Percentiles rank a stretch among this genome's conserved stretches.
phyloP scores from a whole-genome alignment of 92 coral and sea anemone genomes.

The Siderastrea siderea region DNA sequence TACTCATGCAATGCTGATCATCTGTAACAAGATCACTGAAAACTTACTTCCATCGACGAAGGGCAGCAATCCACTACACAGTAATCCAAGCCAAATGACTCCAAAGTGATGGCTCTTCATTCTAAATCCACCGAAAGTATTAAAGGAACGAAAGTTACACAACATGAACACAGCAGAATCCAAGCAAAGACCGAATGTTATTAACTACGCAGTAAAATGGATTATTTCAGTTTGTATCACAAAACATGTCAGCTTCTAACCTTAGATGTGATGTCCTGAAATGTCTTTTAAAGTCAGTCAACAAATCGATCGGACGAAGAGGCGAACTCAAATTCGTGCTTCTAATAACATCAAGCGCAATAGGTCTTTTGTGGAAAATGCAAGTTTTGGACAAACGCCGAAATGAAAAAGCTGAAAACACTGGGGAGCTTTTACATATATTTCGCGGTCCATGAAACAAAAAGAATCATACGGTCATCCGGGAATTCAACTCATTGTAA shows the following conservation, averaged over 20 bases:
- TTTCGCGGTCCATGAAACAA: slow-evolving; percentile 18
- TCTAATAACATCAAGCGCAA: neutral
- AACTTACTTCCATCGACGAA: slow-evolving; percentile 12
- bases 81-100: slow-evolving; percentile 1
- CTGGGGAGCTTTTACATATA: neutral
- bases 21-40: neutral
- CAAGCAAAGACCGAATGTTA: too few relatives aligned
- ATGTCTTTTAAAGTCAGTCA: neutral
- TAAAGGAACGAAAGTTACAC: neutral
- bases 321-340: neutral
- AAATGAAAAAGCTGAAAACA: neutral
- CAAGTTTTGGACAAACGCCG: neutral
- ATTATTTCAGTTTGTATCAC: neutral
- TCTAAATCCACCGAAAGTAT: neutral
- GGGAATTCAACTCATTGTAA: neutral
- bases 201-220: too few relatives aligned
- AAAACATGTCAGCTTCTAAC: neutral
- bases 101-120: slow-evolving; percentile 7
- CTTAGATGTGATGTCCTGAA: neutral
- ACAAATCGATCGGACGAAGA: neutral
- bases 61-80: neutral
- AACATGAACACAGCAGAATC: too few relatives aligned
- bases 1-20: neutral
- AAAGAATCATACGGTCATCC: neutral
- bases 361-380: neutral